These are phyloP conservation scores for Salminus brasiliensis DNA, from an alignment of 2,113 vertebrate species.

Conservation along the genomic window DNA sequence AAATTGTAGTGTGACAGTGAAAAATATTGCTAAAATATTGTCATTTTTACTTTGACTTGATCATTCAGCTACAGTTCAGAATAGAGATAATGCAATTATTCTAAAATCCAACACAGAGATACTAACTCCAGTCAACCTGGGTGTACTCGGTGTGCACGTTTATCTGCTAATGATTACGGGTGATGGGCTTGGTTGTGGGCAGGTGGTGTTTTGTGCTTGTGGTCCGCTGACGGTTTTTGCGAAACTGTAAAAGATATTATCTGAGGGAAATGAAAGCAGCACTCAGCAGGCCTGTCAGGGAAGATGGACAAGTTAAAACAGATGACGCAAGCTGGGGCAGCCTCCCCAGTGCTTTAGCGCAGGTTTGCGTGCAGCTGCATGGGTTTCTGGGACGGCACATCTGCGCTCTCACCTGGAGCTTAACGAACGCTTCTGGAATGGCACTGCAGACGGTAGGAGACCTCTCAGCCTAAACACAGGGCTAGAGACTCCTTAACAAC, in stretches of 20 bases:
- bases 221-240: slow-evolving; percentile 69
- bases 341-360: slow-evolving; percentile 46
- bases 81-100: not conserved
- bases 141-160: not conserved
- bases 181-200: slow-evolving; percentile 62
- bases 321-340: slow-evolving; percentile 62
- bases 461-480: slow-evolving; percentile 70
- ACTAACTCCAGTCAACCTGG: not conserved
- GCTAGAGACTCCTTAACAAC: slow-evolving; percentile 54
- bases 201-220: slow-evolving; percentile 61
- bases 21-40: too few species aligned
- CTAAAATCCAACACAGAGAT: not conserved
- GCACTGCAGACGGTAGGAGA: slow-evolving; percentile 62
- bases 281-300: slow-evolving; percentile 70
- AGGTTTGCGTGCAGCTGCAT: slow-evolving; percentile 63
- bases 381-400: slow-evolving; percentile 70
- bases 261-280: slow-evolving; percentile 71
- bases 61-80: too few species aligned
- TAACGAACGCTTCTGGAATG: slow-evolving; percentile 60
- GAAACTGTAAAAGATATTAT: slow-evolving; percentile 78
- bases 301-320: slow-evolving; percentile 77
- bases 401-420: slow-evolving; percentile 70
- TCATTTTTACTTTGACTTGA: too few species aligned
- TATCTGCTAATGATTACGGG: slow-evolving; percentile 70
- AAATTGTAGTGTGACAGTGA: too few species aligned